phyloP scores from a whole-genome alignment of 1,140 invertebrate genomes.

The Tetragonula clypearis region DNA sequence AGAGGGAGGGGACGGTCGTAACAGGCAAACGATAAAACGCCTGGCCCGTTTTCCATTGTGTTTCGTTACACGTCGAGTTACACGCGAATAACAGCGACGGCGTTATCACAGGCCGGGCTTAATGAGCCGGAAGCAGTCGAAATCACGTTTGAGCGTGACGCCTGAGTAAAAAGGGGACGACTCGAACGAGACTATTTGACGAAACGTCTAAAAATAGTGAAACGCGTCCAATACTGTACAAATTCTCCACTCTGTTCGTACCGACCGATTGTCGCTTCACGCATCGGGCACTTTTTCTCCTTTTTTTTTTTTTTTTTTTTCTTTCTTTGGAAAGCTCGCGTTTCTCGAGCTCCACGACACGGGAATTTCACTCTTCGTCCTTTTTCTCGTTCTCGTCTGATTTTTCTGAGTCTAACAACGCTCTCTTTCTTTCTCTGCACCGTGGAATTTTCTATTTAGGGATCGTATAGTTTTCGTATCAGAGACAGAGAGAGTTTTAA shows the following conservation, averaged over 20 bases:
- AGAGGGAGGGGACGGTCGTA: neutral
- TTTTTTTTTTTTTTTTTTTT: neutral
- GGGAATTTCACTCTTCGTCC: neutral
- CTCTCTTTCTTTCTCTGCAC: neutral
- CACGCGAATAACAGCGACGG: slow-evolving; percentile 25
- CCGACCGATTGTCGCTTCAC: neutral
- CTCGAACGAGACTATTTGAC: slow-evolving; percentile 17
- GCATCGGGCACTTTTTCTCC: neutral
- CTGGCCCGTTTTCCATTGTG: slow-evolving; percentile 19
- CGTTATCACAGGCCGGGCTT: slow-evolving; percentile 40
- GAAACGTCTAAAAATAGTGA: slow-evolving; percentile 37
- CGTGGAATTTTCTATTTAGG: neutral
- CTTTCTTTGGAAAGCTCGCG: neutral
- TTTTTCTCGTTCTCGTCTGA: neutral
- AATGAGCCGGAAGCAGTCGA: slow-evolving; percentile 42
- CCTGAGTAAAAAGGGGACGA: slow-evolving; percentile 2
- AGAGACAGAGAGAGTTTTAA: neutral
- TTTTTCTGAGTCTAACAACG: neutral
- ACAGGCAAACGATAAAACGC: slow-evolving; percentile 21
- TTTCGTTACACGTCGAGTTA: slow-evolving; percentile 25
- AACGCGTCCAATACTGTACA: neutral
- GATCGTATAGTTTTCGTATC: neutral
- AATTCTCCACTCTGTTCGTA: slow-evolving; percentile 1
- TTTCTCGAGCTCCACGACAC: neutral
- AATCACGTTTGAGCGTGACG: slow-evolving; percentile 26